A percentile compares a stretch with the other conserved stretches of the same genome.
Evolutionary conservation across 2,113 vertebrate genomes (phyloP).

Genomic region (Calidris pugnax): DNA sequence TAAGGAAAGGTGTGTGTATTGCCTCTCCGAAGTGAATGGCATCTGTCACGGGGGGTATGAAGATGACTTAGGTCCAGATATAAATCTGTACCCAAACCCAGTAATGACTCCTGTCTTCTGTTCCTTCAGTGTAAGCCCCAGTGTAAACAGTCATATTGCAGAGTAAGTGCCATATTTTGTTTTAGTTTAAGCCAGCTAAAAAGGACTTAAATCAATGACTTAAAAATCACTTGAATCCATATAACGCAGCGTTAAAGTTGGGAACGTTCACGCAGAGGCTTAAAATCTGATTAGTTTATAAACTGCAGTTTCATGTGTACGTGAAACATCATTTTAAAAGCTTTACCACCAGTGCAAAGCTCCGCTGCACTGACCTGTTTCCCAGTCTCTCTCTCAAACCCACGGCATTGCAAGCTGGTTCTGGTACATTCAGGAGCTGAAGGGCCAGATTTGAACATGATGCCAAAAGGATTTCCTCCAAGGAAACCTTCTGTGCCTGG

Average conservation of each 20-base stretch:
- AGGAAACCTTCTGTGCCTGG: neutral
- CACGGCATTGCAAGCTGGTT: neutral
- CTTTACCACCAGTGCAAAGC: neutral
- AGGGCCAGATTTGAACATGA: neutral
- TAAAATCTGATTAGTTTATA: neutral
- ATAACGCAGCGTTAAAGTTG: neutral
- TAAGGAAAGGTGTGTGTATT: neutral
- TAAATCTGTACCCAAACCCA: neutral
- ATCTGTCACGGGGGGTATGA: neutral
- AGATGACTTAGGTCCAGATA: neutral
- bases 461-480: neutral
- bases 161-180: neutral
- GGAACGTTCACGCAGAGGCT: neutral
- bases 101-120: neutral
- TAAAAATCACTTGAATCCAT: neutral
- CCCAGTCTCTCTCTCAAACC: neutral
- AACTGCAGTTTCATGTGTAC: neutral
- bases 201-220: neutral
- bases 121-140: neutral
- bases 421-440: neutral
- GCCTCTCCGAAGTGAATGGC: neutral
- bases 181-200: conserved; percentile 1
- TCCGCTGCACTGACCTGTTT: neutral
- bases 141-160: neutral
- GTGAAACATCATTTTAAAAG: neutral